Conservation (phyloP, 2,797 vertebrate genomes). For the Nannoperca australis region DNA sequence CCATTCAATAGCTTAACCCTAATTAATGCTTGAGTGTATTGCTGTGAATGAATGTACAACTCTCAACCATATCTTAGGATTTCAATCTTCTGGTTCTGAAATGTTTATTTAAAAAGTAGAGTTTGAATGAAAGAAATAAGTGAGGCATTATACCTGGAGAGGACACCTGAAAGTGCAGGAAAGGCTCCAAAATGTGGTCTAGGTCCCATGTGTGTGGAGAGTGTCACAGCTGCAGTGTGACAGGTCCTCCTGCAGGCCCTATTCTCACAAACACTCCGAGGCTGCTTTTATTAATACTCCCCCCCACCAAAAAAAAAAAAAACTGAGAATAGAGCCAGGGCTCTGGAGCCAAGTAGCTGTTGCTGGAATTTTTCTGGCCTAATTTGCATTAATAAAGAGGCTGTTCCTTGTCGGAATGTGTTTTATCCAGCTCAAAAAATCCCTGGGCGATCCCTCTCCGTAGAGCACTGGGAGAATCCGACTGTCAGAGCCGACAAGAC, state of each 20-base stretch:
- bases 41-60: not conserved
- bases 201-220: slow-evolving; percentile 66
- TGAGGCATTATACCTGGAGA: slow-evolving; percentile 53
- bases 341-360: slow-evolving; percentile 90
- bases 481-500: slow-evolving; percentile 99
- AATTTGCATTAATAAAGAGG: slow-evolving; percentile 99
- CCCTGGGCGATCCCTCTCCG: slow-evolving; percentile 95
- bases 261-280: slow-evolving; percentile 76
- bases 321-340: slow-evolving; percentile 87
- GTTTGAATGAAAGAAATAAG: slow-evolving; percentile 13
- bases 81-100: not conserved
- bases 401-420: slow-evolving; percentile 99
- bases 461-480: slow-evolving; percentile 96
- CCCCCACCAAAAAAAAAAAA: slow-evolving; percentile 72
- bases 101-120: slow-evolving; percentile 15
- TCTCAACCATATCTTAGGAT: not conserved
- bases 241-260: slow-evolving; percentile 80
- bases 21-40: not conserved
- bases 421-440: slow-evolving; percentile 98
- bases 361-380: slow-evolving; percentile 92
- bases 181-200: slow-evolving; percentile 65
- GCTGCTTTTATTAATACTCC: slow-evolving; percentile 90
- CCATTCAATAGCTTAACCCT: slow-evolving; percentile 21
- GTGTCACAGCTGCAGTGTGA: slow-evolving; percentile 80
- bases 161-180: slow-evolving; percentile 54